A percentile compares a stretch with the other conserved stretches of the same genome.
Evolutionary conservation across 2,888 invertebrate species (phyloP).

Genomic region (Mythimna lalbum): DNA sequence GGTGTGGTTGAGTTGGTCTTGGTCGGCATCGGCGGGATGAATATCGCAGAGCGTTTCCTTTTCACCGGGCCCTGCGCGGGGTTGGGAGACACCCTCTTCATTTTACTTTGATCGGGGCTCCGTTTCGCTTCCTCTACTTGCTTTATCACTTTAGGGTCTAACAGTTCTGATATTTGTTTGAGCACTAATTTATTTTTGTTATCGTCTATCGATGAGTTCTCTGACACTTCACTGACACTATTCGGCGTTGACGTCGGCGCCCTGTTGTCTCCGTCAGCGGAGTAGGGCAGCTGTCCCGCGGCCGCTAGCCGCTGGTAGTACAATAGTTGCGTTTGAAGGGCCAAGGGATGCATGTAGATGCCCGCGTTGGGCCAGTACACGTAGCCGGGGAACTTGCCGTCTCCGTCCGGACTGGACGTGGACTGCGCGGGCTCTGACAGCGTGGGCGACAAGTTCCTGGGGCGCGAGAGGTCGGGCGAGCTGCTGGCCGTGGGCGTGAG

Average conservation of each 20-base stretch:
- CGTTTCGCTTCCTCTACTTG: conserved; percentile 79
- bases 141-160: conserved; percentile 86
- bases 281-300: conserved; percentile 83
- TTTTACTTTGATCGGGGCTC: conserved; percentile 81
- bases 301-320: conserved; percentile 94
- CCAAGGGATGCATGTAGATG: conserved; percentile 94
- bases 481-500: conserved; percentile 83
- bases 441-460: conserved; percentile 78
- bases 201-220: conserved; percentile 84
- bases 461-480: conserved; percentile 83
- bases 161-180: conserved; percentile 86
- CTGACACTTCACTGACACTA: conserved; percentile 76
- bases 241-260: conserved; percentile 76
- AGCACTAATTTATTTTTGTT: conserved; percentile 84
- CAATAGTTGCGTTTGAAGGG: conserved; percentile 93
- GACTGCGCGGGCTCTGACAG: conserved; percentile 84
- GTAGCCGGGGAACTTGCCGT: conserved; percentile 88
- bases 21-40: conserved; percentile 95
- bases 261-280: conserved; percentile 77
- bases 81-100: conserved; percentile 85
- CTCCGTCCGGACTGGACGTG: conserved; percentile 78
- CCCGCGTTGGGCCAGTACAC: conserved; percentile 94
- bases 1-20: conserved; percentile 94
- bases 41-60: conserved; percentile 95
- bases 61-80: conserved; percentile 89